These are phyloP conservation scores for Chaunax sp. DNA, from an alignment of 2,797 vertebrate genomes.

Conservation along the genomic window DNA sequence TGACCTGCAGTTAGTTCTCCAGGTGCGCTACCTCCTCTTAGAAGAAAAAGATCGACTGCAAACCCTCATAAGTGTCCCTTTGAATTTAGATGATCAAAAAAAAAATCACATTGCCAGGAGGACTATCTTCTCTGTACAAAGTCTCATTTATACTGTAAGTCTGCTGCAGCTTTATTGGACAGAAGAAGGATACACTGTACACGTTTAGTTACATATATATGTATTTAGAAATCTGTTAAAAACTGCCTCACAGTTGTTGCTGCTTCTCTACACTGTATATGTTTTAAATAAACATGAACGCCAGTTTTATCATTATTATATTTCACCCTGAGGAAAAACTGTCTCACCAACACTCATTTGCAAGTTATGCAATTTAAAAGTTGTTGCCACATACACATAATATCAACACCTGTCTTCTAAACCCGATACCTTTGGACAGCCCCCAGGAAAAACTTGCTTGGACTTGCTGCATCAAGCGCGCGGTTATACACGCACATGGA, in stretches of 20 bases:
- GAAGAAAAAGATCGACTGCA: no score
- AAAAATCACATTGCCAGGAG: no score
- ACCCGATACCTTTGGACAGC: constrained; percentile 20
- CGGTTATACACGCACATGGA: neutral
- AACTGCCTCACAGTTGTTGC: neutral
- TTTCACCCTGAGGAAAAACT: constrained; percentile 6
- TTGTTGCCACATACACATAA: constrained; percentile 10
- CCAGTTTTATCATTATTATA: neutral
- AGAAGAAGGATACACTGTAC: no score
- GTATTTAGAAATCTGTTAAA: no score
- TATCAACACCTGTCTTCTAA: constrained; percentile 40
- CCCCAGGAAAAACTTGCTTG: constrained; percentile 12
- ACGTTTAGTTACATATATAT: no score
- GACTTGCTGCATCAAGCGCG: constrained; percentile 3
- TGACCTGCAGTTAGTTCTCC: neutral
- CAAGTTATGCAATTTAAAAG: constrained; percentile 12
- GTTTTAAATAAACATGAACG: neutral
- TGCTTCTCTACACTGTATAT: no score
- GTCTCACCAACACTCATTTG: constrained; percentile 22
- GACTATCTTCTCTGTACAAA: no score
- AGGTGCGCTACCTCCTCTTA: neutral
- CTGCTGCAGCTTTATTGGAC: no score
- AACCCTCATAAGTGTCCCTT: no score
- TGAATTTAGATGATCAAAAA: no score
- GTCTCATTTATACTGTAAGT: no score